These are phyloP conservation scores for Seira sanloemensis DNA, from an alignment of 2,888 invertebrate genomes.

Conservation along the genomic window DNA sequence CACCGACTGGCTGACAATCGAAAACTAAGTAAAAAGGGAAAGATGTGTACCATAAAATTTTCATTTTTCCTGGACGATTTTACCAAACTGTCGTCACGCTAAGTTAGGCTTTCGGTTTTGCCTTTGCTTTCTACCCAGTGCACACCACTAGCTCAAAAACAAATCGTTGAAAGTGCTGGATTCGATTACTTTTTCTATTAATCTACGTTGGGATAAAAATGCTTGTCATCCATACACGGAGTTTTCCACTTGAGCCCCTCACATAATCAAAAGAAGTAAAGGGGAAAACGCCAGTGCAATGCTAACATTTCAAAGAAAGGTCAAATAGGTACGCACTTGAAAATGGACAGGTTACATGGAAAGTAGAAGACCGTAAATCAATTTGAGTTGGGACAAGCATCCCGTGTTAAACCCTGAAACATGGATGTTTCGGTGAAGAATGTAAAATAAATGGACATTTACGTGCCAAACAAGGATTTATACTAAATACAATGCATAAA, in stretches of 20 bases:
- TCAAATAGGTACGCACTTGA: neutral
- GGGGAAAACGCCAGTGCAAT: neutral
- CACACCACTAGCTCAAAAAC: neutral
- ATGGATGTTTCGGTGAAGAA: neutral
- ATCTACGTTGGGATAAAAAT: neutral
- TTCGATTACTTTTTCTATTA: neutral
- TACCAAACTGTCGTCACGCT: neutral
- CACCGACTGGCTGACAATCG: neutral
- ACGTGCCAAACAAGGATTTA: too few species aligned
- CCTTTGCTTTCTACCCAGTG: neutral
- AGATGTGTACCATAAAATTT: neutral
- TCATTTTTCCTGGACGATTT: neutral
- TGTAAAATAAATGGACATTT: too few species aligned
- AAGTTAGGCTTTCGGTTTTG: neutral
- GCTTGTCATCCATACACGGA: neutral
- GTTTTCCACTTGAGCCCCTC: neutral
- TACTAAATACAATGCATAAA: too few species aligned
- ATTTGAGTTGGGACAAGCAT: neutral
- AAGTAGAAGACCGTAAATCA: neutral
- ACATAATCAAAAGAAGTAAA: neutral
- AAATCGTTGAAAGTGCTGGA: neutral
- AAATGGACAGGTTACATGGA: neutral
- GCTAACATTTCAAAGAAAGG: neutral
- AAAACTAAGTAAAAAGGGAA: neutral
- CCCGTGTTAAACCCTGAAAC: neutral